A percentile compares a stretch with the other conserved stretches of the same genome.
Conservation (phyloP, 2,888 invertebrate genomes). For the Chromoteleia sp. region DNA sequence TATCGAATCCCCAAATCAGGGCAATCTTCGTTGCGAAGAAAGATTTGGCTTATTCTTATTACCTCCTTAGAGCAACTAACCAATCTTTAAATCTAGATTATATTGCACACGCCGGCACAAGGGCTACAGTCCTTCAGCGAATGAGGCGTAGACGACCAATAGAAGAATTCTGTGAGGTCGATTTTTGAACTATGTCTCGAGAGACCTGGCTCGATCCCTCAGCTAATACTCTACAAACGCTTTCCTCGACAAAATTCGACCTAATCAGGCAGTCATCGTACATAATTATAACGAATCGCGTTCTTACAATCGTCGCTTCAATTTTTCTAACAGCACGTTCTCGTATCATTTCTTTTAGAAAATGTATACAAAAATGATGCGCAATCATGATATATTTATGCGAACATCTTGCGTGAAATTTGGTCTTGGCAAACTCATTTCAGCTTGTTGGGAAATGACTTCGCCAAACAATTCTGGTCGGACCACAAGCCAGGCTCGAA, state of each 20-base stretch:
- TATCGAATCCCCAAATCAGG: conserved; percentile 66
- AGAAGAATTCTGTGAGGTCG: conserved; percentile 61
- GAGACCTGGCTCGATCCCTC: conserved; percentile 56
- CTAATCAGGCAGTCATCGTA: conserved; percentile 52
- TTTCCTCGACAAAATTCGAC: conserved; percentile 44
- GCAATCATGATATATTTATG: conserved; percentile 42
- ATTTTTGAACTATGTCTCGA: conserved; percentile 69
- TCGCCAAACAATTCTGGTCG: conserved; percentile 26
- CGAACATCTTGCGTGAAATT: conserved; percentile 16
- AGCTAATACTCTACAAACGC: conserved; percentile 27
- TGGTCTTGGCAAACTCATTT: conserved; percentile 26
- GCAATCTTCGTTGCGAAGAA: conserved; percentile 70
- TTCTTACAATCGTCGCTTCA: conserved; percentile 21
- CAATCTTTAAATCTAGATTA: conserved; percentile 78
- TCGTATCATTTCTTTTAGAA: conserved; percentile 50
- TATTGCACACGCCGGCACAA: conserved; percentile 85
- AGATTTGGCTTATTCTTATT: conserved; percentile 71
- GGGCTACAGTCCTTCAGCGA: conserved; percentile 72
- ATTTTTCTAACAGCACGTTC: conserved; percentile 27
- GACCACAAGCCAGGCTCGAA: conserved; percentile 60
- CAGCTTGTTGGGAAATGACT: conserved; percentile 22
- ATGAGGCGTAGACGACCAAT: conserved; percentile 69
- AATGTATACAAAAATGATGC: conserved; percentile 56
- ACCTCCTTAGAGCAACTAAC: conserved; percentile 72
- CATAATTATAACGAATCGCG: conserved; percentile 23